Conservation (phyloP, 2,888 invertebrate genomes). For the Luffia ferchaultella region DNA sequence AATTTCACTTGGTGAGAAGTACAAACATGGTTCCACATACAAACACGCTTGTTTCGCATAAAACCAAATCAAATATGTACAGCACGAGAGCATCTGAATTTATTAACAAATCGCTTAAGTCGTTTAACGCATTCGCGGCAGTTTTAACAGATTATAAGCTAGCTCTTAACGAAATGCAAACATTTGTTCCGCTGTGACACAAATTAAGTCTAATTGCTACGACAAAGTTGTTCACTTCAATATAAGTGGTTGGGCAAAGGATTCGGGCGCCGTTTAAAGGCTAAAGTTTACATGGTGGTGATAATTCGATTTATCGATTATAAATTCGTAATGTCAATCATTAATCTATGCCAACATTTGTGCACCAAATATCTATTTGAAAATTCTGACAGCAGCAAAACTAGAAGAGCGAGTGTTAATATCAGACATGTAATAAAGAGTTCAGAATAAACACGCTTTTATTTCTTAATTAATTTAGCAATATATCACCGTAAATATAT, state of each 20-base stretch:
- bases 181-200: conserved; percentile 52
- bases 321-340: background rate
- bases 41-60: too few species aligned
- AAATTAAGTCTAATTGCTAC: conserved; percentile 61
- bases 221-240: conserved; percentile 53
- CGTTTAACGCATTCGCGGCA: conserved; percentile 27
- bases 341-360: too few species aligned
- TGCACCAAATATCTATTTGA: conserved; percentile 20
- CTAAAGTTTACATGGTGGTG: background rate
- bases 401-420: background rate
- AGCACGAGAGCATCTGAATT: too few species aligned
- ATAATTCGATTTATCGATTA: background rate
- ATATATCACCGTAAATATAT: too few species aligned
- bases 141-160: conserved; percentile 34
- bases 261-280: background rate
- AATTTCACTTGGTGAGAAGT: too few species aligned
- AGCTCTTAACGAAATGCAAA: conserved; percentile 56
- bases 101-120: conserved; percentile 9
- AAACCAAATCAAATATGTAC: too few species aligned
- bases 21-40: too few species aligned
- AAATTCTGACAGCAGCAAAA: background rate
- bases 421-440: background rate
- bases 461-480: too few species aligned
- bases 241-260: conserved; percentile 61
- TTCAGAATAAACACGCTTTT: conserved; percentile 2